phyloP scores from a whole-genome alignment of 2,113 vertebrate species.

The Mirza zaza region DNA sequence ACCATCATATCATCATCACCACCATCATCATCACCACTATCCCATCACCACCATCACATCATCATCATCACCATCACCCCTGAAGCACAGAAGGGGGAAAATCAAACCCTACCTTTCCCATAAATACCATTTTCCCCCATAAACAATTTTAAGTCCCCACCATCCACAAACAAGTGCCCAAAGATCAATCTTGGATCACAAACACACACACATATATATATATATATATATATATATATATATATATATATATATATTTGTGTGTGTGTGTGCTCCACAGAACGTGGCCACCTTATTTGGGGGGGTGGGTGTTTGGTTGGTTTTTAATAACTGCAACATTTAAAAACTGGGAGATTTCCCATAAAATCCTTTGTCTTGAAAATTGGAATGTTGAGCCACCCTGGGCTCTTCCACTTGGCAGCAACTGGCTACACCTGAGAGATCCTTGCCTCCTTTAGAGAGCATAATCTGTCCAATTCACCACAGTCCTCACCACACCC shows the following conservation, averaged over 20 bases:
- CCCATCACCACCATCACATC: not conserved
- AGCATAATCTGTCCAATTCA: not conserved
- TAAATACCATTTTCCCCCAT: not conserved
- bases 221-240: too few relatives aligned
- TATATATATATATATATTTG: too few relatives aligned
- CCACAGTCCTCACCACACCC: too few relatives aligned
- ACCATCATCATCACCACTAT: too few relatives aligned
- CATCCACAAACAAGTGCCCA: not conserved
- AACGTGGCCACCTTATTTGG: not conserved
- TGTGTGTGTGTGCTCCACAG: not conserved
- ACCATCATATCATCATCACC: fast-evolving
- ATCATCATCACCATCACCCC: not conserved
- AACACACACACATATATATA: too few relatives aligned
- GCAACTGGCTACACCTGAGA: not conserved
- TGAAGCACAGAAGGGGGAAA: not conserved
- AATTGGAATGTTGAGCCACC: not conserved
- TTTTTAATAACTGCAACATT: not conserved
- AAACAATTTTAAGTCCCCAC: not conserved
- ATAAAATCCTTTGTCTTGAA: not conserved
- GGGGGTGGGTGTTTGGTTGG: not conserved
- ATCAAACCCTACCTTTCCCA: not conserved
- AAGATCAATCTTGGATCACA: not conserved
- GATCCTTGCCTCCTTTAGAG: fast-evolving
- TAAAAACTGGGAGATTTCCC: not conserved
- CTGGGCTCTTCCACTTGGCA: not conserved